Percentiles rank a stretch among this genome's conserved stretches.
Evolutionary conservation across 2,888 invertebrate species (phyloP).

Genomic region (Cheilosia impressa): DNA sequence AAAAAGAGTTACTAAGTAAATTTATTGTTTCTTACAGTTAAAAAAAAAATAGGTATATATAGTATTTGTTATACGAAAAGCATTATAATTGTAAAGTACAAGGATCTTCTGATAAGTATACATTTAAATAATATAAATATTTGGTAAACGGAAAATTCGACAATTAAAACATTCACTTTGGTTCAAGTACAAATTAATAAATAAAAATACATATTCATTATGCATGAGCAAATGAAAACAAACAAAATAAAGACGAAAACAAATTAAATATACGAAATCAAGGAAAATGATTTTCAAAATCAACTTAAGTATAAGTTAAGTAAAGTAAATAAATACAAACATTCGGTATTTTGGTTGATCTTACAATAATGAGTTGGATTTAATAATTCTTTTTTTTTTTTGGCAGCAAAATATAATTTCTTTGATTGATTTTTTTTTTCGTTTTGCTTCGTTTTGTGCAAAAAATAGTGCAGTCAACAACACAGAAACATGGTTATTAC

Average conservation of each 20-base stretch:
- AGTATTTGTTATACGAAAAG: conserved; percentile 52
- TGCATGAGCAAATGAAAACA: conserved; percentile 56
- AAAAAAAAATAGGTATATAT: conserved; percentile 28
- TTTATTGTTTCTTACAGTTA: conserved; percentile 54
- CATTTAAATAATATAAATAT: conserved; percentile 32
- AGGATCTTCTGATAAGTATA: conserved; percentile 42
- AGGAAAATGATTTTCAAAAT: conserved; percentile 23
- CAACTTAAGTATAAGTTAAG: conserved; percentile 47
- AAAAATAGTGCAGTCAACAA: conserved; percentile 74
- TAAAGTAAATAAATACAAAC: conserved; percentile 62
- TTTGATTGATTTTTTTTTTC: conserved; percentile 43
- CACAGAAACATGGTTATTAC: conserved; percentile 61
- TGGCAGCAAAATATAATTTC: conserved; percentile 58
- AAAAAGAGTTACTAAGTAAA: conserved; percentile 61
- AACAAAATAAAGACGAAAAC: conserved; percentile 16
- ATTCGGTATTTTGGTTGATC: conserved; percentile 61
- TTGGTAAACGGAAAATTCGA: conserved; percentile 46
- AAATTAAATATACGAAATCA: conserved; percentile 23
- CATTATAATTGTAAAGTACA: conserved; percentile 53
- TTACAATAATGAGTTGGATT: conserved; percentile 58
- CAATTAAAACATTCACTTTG: conserved; percentile 65
- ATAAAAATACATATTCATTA: conserved; percentile 53
- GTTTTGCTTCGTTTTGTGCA: conserved; percentile 63
- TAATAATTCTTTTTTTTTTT: conserved; percentile 24
- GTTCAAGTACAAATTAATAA: conserved; percentile 35